A percentile compares a stretch with the other conserved stretches of the same genome.
These are phyloP conservation scores for Poeciliopsis occidentalis DNA, from an alignment of 2,113 vertebrate genomes.

Conservation along the genomic window DNA sequence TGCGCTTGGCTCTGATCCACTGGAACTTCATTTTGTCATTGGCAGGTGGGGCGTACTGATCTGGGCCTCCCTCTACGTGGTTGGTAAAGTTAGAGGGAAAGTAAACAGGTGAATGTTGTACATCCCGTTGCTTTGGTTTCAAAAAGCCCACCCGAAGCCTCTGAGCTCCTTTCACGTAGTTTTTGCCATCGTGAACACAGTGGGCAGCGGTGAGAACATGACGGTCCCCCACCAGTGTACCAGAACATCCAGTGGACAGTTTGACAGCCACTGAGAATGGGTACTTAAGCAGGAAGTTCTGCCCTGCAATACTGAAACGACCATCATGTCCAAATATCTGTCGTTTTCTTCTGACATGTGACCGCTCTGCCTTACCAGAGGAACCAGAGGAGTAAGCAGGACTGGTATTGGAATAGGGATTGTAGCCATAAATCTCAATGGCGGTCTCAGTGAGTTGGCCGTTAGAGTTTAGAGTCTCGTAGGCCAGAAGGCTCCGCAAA, in stretches of 20 bases:
- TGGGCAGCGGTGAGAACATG: slow-evolving; percentile 96
- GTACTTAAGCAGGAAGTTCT: slow-evolving; percentile 90
- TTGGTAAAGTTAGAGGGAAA: slow-evolving; percentile 59
- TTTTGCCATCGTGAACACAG: slow-evolving; percentile 95
- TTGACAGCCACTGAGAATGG: slow-evolving; percentile 95
- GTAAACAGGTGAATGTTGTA: slow-evolving; percentile 50
- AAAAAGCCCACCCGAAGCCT: slow-evolving; percentile 94
- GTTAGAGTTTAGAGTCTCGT: slow-evolving; percentile 89
- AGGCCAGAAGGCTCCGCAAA: slow-evolving; percentile 86
- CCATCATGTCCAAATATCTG: slow-evolving; percentile 95
- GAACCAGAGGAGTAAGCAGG: slow-evolving; percentile 38
- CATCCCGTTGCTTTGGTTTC: slow-evolving; percentile 85
- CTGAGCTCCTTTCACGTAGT: slow-evolving; percentile 95
- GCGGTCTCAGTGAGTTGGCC: slow-evolving; percentile 89
- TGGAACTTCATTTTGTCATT: slow-evolving; percentile 92
- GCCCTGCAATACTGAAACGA: slow-evolving; percentile 93
- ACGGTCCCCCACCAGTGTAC: slow-evolving; percentile 91
- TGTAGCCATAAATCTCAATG: slow-evolving; percentile 89
- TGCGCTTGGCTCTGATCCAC: slow-evolving; percentile 96
- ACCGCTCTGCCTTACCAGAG: slow-evolving; percentile 25
- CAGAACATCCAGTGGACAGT: slow-evolving; percentile 94
- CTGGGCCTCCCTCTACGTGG: slow-evolving; percentile 55
- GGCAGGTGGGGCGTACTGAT: slow-evolving; percentile 44
- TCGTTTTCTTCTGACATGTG: slow-evolving; percentile 82
- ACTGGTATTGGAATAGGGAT: slow-evolving; percentile 16